Conservation (phyloP, 2,113 vertebrate genomes). For the Alaudala cheleensis region DNA sequence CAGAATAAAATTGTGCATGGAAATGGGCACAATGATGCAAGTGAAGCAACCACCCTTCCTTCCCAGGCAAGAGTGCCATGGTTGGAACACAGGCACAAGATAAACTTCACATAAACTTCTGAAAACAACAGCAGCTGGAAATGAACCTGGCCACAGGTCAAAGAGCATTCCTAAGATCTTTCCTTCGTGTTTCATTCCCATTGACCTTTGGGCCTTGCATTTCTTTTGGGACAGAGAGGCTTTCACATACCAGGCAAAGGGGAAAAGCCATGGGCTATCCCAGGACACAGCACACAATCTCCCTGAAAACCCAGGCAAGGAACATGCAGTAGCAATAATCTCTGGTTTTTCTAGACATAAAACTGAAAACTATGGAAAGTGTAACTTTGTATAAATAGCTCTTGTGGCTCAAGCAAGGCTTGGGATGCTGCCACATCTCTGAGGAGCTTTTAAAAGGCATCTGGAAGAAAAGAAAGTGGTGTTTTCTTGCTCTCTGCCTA, state of each 20-base stretch:
- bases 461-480: not conserved
- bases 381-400: not conserved
- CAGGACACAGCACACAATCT: not conserved
- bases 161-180: not conserved
- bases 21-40: not conserved
- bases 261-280: not conserved
- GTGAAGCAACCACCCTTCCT: not conserved
- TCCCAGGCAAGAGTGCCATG: not conserved
- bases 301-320: not conserved
- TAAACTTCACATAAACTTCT: not conserved
- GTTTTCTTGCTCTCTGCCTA: not conserved
- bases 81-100: not conserved
- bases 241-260: not conserved
- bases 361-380: not conserved
- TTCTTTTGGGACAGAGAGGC: not conserved
- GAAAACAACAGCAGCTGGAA: not conserved
- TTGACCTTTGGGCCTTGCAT: not conserved
- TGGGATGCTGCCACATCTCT: not conserved
- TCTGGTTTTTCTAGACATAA: not conserved
- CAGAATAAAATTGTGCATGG: not conserved
- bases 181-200: not conserved
- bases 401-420: not conserved
- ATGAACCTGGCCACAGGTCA: not conserved
- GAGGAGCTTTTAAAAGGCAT: not conserved
- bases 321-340: rapidly evolving